These are phyloP conservation scores for Copidosoma aretas DNA, from an alignment of 2,888 invertebrate species.

Conservation along the genomic window DNA sequence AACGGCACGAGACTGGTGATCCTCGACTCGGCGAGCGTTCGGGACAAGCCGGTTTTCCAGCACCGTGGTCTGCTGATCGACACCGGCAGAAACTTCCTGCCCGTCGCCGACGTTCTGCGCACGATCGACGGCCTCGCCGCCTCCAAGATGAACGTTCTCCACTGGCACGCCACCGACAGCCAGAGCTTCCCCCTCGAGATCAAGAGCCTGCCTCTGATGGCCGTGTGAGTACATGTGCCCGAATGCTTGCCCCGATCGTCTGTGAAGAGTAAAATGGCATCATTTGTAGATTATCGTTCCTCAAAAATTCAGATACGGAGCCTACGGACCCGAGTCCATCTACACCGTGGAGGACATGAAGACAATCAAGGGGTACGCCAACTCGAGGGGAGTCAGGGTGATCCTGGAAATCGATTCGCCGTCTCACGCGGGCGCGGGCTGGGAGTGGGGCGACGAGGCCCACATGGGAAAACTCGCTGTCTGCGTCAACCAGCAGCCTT, in stretches of 20 bases:
- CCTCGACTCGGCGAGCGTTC: conserved; percentile 70
- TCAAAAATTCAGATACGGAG: conserved; percentile 69
- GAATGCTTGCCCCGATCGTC: no score
- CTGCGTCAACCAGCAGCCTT: conserved; percentile 73
- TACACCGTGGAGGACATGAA: conserved; percentile 73
- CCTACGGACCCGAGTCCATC: conserved; percentile 73
- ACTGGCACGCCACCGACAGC: conserved; percentile 91
- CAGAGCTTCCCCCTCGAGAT: conserved; percentile 91
- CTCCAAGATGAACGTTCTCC: conserved; percentile 89
- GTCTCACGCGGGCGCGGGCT: conserved; percentile 80
- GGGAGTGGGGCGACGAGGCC: conserved; percentile 79
- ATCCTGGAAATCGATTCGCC: conserved; percentile 91
- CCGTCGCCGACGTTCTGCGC: conserved; percentile 71
- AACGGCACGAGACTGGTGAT: conserved; percentile 67
- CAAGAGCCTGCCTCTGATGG: conserved; percentile 74
- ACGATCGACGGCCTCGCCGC: conserved; percentile 86
- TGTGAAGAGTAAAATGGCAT: no score
- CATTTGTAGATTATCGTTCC: no score
- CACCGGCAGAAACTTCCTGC: conserved; percentile 86
- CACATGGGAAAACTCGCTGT: conserved; percentile 72
- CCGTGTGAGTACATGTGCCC: conserved; percentile 49
- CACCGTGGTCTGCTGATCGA: conserved; percentile 90
- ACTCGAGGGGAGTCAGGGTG: conserved; percentile 80
- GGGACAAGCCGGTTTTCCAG: conserved; percentile 80
- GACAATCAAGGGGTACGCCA: conserved; percentile 78